A percentile compares a stretch with the other conserved stretches of the same genome.
These are phyloP conservation scores for Propithecus perrieri DNA, from an alignment of 2,797 vertebrate genomes.

Conservation along the genomic window DNA sequence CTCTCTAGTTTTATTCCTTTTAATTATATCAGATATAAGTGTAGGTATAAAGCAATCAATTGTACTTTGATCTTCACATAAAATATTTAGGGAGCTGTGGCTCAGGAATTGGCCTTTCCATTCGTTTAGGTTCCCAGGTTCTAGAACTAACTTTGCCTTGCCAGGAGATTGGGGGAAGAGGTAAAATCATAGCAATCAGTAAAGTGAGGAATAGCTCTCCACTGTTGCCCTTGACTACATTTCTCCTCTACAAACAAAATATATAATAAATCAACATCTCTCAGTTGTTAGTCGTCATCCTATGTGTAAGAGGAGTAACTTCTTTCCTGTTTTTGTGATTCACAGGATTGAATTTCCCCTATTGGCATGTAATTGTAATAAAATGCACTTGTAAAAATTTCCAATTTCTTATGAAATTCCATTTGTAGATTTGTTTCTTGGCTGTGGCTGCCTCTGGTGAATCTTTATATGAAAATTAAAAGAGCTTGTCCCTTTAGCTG, in stretches of 20 bases:
- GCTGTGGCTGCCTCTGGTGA: constrained; percentile 66
- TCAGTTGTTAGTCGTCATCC: not conserved
- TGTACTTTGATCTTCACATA: constrained; percentile 8
- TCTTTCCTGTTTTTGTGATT: not conserved
- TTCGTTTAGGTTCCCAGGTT: not conserved
- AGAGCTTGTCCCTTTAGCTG: constrained; percentile 89
- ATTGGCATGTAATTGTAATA: constrained; percentile 17
- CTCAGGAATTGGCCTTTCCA: not conserved
- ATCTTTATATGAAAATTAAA: constrained; percentile 62
- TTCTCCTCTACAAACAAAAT: not conserved
- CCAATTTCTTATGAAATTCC: constrained; percentile 41
- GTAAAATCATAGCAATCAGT: not conserved
- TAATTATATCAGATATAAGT: not conserved
- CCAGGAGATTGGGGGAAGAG: not conserved
- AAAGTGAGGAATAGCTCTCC: not conserved
- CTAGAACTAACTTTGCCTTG: not conserved
- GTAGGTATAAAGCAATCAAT: not conserved
- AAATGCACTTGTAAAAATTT: not conserved
- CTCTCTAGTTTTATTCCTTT: not conserved
- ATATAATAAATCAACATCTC: not conserved
- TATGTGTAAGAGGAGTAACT: not conserved
- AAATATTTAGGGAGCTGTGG: not conserved
- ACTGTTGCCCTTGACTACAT: not conserved
- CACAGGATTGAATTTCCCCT: not conserved
- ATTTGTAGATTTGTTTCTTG: constrained; percentile 42